A percentile compares a stretch with the other conserved stretches of the same genome.
Conservation (phyloP, 2,797 vertebrate species). For the Trematomus bernacchii region DNA sequence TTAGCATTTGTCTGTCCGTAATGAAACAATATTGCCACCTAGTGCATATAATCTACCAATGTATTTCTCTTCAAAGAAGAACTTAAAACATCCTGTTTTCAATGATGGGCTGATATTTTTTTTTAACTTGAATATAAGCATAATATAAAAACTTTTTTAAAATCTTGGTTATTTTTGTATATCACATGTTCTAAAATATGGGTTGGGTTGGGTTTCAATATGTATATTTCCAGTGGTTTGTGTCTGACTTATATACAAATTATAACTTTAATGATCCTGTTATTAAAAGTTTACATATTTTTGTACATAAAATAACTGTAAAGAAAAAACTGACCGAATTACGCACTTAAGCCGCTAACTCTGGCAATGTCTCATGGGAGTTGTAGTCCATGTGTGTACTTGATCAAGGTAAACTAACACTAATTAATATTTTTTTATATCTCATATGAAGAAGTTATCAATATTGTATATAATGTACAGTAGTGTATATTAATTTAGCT, state of each 20-base stretch:
- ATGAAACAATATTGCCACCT: slow-evolving; percentile 18
- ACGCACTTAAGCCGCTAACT: not conserved
- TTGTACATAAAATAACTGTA: slow-evolving; percentile 19
- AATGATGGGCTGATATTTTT: not conserved
- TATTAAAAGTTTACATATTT: not conserved
- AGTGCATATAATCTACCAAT: not conserved
- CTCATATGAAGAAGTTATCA: not conserved
- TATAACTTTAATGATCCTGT: not conserved
- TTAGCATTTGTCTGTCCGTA: no score
- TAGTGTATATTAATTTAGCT: rapidly evolving
- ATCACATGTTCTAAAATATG: not conserved
- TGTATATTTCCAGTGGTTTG: not conserved
- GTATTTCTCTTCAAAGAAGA: not conserved
- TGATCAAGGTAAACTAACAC: not conserved
- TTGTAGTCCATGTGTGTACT: slow-evolving; percentile 67
- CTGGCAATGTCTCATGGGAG: slow-evolving; percentile 51
- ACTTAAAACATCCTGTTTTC: not conserved
- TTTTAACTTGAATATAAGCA: not conserved
- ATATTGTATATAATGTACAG: not conserved
- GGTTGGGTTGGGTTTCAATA: not conserved
- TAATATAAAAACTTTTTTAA: not conserved
- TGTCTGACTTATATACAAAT: not conserved
- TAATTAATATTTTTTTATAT: not conserved
- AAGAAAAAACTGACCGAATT: not conserved
- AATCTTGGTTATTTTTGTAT: not conserved